Evolutionary conservation across 2,797 vertebrate species (phyloP), one percentile per base, ranked within the genome.

Genomic region (Denticeps clupeoides): DNA sequence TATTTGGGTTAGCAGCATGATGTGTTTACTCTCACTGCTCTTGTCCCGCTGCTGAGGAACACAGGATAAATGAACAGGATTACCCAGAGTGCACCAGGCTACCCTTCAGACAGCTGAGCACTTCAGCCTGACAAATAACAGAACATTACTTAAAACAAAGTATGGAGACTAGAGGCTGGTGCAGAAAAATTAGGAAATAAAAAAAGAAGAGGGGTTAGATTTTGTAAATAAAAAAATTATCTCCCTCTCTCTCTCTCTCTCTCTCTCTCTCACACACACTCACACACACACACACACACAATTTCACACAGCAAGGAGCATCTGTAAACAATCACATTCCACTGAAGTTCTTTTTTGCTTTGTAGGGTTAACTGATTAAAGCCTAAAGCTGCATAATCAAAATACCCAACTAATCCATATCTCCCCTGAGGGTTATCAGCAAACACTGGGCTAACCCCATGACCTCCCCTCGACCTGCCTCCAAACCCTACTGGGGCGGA

Each of bases 1-100:
- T 65, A 63, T 66, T 67, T 68, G 57, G 62, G 61, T 65, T 60
- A 59, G 35, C 18, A 24, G 63, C 45, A 40, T 56, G 47, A 46
- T 50, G 51, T 67, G 68, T 65, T 67, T 62, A 65, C 37, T 40
- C 35, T 53, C 31, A 28, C 41, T 2, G 41, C 38, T 40, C 48
- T 51, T 60, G 55, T 56, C 45, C 49, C 48, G 33, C 9, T 19
- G 41, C 26, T 33, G 15, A 35, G 37, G 63, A 51, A 42, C 25
- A 56, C 7, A 37, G 32, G 54, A 49, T 62, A 32, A 64, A 61
- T 57, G 44, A 45, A 12, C 49, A 49, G 48, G 49, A 51, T 47
- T 45, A 26, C 31, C 11, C 10, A 24, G 44, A 23, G 44, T 33
- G 43, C 44, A 33, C 26, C 44, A 41, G 47, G 54, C 51, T 28